Conservation (phyloP, 2,888 invertebrate genomes). For the Aphrophora alni region DNA sequence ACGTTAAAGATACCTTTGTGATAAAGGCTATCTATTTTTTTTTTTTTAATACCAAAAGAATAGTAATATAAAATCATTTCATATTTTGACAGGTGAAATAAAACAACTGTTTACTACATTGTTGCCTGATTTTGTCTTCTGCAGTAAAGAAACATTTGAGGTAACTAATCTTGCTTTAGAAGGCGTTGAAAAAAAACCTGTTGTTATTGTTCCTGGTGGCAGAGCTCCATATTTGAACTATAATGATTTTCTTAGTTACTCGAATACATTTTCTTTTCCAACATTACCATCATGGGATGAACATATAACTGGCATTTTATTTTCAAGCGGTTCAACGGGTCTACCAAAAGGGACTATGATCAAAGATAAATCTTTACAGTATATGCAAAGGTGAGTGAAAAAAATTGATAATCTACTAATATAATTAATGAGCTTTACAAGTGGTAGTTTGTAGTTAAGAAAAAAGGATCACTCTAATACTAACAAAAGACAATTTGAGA, state of each 20-base stretch:
- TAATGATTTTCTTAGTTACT: background rate
- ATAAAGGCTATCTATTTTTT: too few relatives aligned
- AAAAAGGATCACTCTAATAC: too few relatives aligned
- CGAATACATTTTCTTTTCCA: background rate
- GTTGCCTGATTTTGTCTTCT: background rate
- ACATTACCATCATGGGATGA: background rate
- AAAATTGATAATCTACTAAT: too few relatives aligned
- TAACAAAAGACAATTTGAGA: too few relatives aligned
- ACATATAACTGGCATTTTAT: background rate
- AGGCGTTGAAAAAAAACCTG: background rate
- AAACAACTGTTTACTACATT: background rate
- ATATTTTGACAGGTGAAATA: background rate
- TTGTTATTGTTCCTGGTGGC: background rate
- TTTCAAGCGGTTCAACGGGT: background rate
- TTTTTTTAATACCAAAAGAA: too few relatives aligned
- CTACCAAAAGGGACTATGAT: background rate
- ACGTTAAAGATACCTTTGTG: too few relatives aligned
- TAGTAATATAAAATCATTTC: too few relatives aligned
- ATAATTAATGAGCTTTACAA: too few relatives aligned
- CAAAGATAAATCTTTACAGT: background rate
- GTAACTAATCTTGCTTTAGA: background rate
- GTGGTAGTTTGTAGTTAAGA: too few relatives aligned
- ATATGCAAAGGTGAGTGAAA: background rate
- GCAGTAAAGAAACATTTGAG: background rate
- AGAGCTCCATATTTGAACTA: background rate